Evolutionary conservation across 2,113 vertebrate species (phyloP).

Genomic region (Ammodytes marinus): DNA sequence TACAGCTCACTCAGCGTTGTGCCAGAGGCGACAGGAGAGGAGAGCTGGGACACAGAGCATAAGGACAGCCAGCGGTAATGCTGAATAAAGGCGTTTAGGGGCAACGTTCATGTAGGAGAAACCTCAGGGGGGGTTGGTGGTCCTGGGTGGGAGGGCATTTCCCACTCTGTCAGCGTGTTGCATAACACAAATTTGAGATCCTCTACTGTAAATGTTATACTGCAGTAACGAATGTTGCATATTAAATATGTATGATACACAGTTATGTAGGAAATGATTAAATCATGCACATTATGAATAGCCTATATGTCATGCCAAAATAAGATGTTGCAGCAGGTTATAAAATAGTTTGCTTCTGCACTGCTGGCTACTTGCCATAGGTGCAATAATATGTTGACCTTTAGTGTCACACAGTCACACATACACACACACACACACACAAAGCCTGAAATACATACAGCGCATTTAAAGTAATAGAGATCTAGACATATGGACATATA

Average conservation of each 20-base stretch:
- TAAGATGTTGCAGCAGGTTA: conserved; percentile 26
- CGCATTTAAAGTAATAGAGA: neutral
- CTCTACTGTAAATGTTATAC: conserved; percentile 10
- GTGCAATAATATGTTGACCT: conserved; percentile 35
- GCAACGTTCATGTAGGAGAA: conserved; percentile 35
- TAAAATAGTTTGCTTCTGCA: conserved; percentile 36
- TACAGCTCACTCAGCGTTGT: conserved; percentile 46
- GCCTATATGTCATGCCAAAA: conserved; percentile 39
- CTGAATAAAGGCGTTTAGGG: conserved; percentile 32
- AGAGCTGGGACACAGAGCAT: conserved; percentile 33
- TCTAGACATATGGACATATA: neutral
- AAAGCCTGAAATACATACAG: conserved; percentile 4
- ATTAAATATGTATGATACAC: conserved; percentile 62
- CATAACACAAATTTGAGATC: conserved; percentile 26
- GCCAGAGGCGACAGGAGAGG: conserved; percentile 49
- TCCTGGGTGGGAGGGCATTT: conserved; percentile 44
- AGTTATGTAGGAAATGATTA: conserved; percentile 51
- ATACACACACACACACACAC: conserved; percentile 34
- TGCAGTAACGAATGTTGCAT: conserved; percentile 20
- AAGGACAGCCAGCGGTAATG: conserved; percentile 23
- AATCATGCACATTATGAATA: conserved; percentile 56
- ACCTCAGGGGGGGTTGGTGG: conserved; percentile 5
- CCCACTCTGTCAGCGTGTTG: conserved; percentile 31
- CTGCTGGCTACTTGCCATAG: conserved; percentile 14
- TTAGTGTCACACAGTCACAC: conserved; percentile 14